phyloP scores from a whole-genome alignment of 2,113 vertebrate species.

The Cebidichthys violaceus region DNA sequence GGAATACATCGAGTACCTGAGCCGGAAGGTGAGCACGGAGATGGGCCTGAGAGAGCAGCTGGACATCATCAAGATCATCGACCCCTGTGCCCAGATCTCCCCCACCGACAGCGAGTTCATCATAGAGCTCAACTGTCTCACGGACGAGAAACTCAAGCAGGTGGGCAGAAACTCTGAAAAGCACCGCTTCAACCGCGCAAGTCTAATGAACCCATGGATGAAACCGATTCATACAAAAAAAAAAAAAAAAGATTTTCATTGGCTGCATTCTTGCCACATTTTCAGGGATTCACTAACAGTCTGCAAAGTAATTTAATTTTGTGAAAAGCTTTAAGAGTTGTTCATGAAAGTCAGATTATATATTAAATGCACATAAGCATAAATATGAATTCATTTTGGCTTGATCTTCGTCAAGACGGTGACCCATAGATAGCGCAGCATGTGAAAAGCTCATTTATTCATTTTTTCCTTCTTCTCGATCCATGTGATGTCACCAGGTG shows the following conservation, averaged over 20 bases:
- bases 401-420: not conserved
- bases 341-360: not conserved
- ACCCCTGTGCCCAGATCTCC: constrained; percentile 96
- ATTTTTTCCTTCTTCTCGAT: not conserved
- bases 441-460: not conserved
- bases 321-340: not conserved
- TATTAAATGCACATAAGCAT: not conserved
- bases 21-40: constrained; percentile 98
- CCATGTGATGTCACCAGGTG: constrained; percentile 82
- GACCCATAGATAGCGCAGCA: not conserved
- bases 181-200: not conserved
- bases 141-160: constrained; percentile 98
- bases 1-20: constrained; percentile 99
- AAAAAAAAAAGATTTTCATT: not conserved
- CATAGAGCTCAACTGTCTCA: constrained; percentile 98
- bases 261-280: not conserved
- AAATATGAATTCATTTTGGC: not conserved
- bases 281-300: too few species aligned
- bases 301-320: not conserved
- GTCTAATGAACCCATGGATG: not conserved
- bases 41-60: constrained; percentile 99
- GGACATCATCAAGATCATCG: constrained; percentile 99
- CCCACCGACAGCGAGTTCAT: constrained; percentile 99
- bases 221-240: not conserved
- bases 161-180: constrained; percentile 75